Conservation (phyloP, 2,888 invertebrate species). For the Nomada hirtipes region DNA sequence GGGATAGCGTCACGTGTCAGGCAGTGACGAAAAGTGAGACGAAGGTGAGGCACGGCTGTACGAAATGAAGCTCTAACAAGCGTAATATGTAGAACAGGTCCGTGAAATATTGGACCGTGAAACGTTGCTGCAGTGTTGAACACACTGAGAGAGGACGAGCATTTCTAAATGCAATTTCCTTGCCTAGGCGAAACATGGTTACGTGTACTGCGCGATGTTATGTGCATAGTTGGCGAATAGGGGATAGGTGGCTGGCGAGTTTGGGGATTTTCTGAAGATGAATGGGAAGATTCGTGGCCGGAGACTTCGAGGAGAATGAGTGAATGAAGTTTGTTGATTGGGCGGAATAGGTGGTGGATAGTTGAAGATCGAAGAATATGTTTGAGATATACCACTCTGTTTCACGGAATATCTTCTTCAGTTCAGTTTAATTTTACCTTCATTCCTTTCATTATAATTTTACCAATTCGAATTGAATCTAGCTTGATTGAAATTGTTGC, state of each 20-base stretch:
- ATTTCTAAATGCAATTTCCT: constrained; percentile 36
- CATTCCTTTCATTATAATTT: too few relatives aligned
- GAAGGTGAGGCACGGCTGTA: constrained; percentile 1
- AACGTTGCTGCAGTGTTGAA: constrained; percentile 21
- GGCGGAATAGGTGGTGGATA: not conserved
- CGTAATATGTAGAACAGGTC: constrained; percentile 32
- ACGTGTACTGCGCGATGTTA: constrained; percentile 5
- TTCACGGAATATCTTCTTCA: too few relatives aligned
- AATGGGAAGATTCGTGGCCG: not conserved
- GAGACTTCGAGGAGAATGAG: too few relatives aligned
- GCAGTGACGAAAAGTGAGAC: constrained; percentile 27
- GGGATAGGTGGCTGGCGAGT: not conserved
- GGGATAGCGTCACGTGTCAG: constrained; percentile 13
- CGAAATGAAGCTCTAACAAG: constrained; percentile 32
- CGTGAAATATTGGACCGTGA: constrained; percentile 23
- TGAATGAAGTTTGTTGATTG: too few relatives aligned
- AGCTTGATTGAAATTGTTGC: too few relatives aligned
- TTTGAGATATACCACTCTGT: too few relatives aligned
- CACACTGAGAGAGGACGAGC: not conserved
- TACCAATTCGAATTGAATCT: too few relatives aligned
- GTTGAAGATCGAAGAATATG: too few relatives aligned
- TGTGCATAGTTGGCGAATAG: not conserved
- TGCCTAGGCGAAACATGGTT: constrained; percentile 1
- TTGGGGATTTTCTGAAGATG: not conserved
- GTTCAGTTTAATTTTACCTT: too few relatives aligned